phyloP scores from a whole-genome alignment of 2,888 invertebrate genomes.

The Xestia sexstrigata region DNA sequence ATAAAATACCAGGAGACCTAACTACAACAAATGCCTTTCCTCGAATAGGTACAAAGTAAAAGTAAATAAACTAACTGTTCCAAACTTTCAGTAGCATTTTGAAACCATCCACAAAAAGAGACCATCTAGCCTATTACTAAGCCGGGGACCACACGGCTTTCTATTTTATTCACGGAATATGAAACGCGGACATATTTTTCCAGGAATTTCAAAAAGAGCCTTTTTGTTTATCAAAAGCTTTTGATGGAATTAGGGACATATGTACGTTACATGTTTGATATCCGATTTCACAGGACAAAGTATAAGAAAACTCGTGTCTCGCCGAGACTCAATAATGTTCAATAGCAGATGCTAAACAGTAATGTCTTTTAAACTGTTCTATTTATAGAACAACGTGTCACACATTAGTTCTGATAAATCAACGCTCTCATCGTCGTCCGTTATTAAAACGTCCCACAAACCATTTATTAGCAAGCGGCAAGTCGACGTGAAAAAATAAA shows the following conservation, averaged over 20 bases:
- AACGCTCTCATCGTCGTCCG: conserved; percentile 25
- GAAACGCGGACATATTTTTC: not conserved
- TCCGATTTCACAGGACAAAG: not conserved
- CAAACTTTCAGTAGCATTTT: conserved; percentile 18
- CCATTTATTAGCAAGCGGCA: conserved; percentile 17
- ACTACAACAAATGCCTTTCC: not conserved
- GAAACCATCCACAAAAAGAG: conserved; percentile 11
- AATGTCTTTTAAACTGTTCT: conserved; percentile 55
- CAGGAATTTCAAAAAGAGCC: conserved; percentile 2
- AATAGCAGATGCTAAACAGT: conserved; percentile 29
- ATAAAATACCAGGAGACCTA: not conserved
- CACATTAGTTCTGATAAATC: conserved; percentile 48
- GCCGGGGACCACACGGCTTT: not conserved
- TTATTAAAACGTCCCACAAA: conserved; percentile 43
- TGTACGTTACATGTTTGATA: conserved; percentile 1
- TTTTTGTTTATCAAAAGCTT: conserved; percentile 17
- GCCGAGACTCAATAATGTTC: conserved; percentile 19
- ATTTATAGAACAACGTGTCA: conserved; percentile 54
- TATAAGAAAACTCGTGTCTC: not conserved
- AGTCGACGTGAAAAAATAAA: conserved; percentile 18
- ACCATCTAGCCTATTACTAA: conserved; percentile 28
- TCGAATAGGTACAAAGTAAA: not conserved
- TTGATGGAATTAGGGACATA: not conserved
- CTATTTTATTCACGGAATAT: conserved; percentile 33
- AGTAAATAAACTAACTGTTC: conserved; percentile 3